These are phyloP conservation scores for Tiliacea citrago DNA, from an alignment of 2,888 invertebrate genomes.

Conservation along the genomic window DNA sequence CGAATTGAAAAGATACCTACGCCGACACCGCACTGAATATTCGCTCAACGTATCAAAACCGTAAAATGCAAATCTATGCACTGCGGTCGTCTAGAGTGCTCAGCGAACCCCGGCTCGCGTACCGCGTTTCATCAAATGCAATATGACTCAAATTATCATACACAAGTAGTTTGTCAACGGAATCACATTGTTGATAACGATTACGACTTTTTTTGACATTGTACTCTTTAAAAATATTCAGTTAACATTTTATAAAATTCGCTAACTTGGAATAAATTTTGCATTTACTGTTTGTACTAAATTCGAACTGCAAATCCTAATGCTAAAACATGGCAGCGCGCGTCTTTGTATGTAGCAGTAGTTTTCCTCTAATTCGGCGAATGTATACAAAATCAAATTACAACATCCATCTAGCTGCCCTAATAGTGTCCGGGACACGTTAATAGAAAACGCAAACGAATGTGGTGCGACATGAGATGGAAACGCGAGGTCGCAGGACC, in stretches of 20 bases:
- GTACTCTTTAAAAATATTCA: conserved; percentile 39
- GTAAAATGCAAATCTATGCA: conserved; percentile 91
- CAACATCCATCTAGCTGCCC: conserved; percentile 82
- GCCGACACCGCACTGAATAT: conserved; percentile 89
- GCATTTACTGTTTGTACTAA: conserved; percentile 45
- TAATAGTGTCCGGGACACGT: conserved; percentile 84
- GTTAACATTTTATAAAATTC: conserved; percentile 45
- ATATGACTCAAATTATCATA: conserved; percentile 87
- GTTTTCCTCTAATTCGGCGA: conserved; percentile 77
- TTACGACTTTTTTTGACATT: conserved; percentile 51
- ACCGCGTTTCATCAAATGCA: conserved; percentile 87
- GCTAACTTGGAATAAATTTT: conserved; percentile 46
- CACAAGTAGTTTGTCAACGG: conserved; percentile 79
- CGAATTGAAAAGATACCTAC: conserved; percentile 90
- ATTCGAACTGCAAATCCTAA: conserved; percentile 65
- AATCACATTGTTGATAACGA: conserved; percentile 77
- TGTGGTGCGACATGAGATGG: conserved; percentile 80
- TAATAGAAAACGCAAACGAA: conserved; percentile 88
- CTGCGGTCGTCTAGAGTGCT: conserved; percentile 88
- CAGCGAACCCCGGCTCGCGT: conserved; percentile 75
- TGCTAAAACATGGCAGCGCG: conserved; percentile 51
- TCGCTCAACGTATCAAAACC: conserved; percentile 89
- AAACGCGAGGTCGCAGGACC: conserved; percentile 79
- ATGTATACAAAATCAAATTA: conserved; percentile 84
- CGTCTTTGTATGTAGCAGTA: conserved; percentile 63